A percentile compares a stretch with the other conserved stretches of the same genome.
These are phyloP conservation scores for Cheilosia vernalis DNA, from an alignment of 2,888 invertebrate species.

Conservation along the genomic window DNA sequence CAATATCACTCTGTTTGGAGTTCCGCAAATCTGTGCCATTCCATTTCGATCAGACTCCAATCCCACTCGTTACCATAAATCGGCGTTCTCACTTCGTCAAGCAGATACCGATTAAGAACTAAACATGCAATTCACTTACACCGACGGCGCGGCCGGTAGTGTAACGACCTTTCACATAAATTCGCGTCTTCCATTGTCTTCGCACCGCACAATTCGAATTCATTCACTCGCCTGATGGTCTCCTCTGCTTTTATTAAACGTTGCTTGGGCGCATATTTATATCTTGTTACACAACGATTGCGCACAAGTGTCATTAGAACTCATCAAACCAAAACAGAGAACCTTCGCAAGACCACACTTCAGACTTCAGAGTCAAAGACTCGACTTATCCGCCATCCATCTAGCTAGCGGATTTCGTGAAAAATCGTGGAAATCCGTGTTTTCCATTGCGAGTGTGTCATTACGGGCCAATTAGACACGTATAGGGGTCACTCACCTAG, in stretches of 20 bases:
- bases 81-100: no score
- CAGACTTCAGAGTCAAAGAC: neutral
- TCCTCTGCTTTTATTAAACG: constrained; percentile 1
- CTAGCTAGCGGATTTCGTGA: constrained; percentile 19
- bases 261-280: constrained; percentile 42
- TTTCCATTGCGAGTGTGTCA: constrained; percentile 29
- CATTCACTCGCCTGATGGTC: neutral
- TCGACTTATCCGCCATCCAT: neutral
- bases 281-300: constrained; percentile 57
- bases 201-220: constrained; percentile 34
- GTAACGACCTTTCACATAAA: constrained; percentile 20
- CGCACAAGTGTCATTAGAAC: constrained; percentile 66
- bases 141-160: neutral
- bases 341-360: neutral
- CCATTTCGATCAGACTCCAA: no score
- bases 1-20: no score
- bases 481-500: no score
- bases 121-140: no score
- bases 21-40: no score
- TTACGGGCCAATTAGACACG: constrained; percentile 15
- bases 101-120: no score
- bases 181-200: constrained; percentile 13
- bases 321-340: constrained; percentile 52
- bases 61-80: no score
- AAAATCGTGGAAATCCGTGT: constrained; percentile 30